Conservation (phyloP, 1,140 invertebrate genomes). For the Lasaia peninsularis region DNA sequence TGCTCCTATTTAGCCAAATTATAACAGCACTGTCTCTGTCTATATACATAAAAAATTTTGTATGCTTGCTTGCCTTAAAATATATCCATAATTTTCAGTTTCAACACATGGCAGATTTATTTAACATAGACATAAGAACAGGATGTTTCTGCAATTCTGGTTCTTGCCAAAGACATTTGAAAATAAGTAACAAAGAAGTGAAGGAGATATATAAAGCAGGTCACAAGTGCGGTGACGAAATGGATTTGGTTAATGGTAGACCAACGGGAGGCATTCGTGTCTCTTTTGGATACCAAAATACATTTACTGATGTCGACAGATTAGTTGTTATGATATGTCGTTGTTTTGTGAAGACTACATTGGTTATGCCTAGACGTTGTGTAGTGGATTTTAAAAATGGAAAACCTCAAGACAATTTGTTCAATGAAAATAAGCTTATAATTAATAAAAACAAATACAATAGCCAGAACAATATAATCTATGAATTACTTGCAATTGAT, state of each 20-base stretch:
- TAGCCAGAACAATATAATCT: conserved; percentile 15
- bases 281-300: conserved; percentile 96
- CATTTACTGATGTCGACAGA: conserved; percentile 83
- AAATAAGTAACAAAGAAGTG: conserved; percentile 83
- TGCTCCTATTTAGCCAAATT: no score
- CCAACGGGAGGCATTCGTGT: conserved; percentile 95
- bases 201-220: conserved; percentile 89
- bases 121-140: conserved; percentile 92
- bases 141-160: conserved; percentile 99
- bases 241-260: conserved; percentile 91
- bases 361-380: conserved; percentile 39
- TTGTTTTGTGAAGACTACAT: conserved; percentile 79
- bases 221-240: conserved; percentile 94
- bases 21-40: no score
- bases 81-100: conserved; percentile 79
- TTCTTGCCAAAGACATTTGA: conserved; percentile 91
- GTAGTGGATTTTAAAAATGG: conserved; percentile 26
- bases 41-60: not conserved
- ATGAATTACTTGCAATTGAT: conserved; percentile 17
- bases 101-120: conserved; percentile 90
- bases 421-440: conserved; percentile 28
- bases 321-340: conserved; percentile 85
- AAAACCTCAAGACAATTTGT: conserved; percentile 12
- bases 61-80: no score
- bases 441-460: conserved; percentile 18